Conservation (phyloP, 1,140 invertebrate species). For the Heterodera carotae region DNA sequence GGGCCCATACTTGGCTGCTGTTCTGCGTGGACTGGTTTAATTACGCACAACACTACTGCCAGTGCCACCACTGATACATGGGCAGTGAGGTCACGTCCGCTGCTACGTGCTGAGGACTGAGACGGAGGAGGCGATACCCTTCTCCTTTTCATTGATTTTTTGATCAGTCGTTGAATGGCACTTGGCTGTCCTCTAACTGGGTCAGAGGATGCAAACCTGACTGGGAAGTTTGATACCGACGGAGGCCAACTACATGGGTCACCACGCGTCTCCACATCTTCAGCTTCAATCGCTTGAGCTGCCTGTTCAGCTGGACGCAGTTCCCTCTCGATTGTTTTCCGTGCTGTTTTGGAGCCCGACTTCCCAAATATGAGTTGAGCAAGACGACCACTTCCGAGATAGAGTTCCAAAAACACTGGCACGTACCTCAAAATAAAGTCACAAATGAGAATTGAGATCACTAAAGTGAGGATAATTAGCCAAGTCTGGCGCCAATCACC, state of each 20-base stretch:
- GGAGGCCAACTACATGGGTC: neutral
- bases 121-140: no score
- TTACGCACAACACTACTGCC: no score
- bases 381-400: neutral
- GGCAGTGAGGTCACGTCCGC: no score
- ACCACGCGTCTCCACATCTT: neutral
- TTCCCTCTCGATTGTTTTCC: no score
- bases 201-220: neutral
- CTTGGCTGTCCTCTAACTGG: neutral
- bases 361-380: neutral
- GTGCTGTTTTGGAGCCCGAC: neutral
- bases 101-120: no score
- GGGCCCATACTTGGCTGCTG: no score
- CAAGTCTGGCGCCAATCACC: neutral
- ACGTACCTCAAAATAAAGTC: neutral
- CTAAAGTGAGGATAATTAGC: neutral
- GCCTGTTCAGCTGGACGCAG: neutral
- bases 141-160: neutral
- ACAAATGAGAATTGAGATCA: neutral
- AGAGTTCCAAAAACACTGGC: neutral
- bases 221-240: neutral
- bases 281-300: no score
- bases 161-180: neutral
- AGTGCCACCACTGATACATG: no score
- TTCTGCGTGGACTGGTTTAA: no score